phyloP scores from a whole-genome alignment of 2,113 vertebrate species.

The Gulo gulo region DNA sequence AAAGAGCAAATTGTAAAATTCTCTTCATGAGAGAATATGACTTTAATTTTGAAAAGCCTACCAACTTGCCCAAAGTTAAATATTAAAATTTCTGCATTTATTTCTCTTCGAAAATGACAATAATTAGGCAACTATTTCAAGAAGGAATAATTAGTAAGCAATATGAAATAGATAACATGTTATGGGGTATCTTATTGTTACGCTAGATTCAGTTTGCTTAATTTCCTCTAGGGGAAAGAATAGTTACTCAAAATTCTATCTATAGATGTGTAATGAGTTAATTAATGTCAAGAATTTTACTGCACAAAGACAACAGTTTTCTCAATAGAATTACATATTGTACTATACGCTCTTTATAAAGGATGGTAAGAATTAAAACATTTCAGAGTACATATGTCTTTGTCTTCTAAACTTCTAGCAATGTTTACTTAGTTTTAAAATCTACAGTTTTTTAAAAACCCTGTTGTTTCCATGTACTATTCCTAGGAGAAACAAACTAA shows the following conservation, averaged over 20 bases:
- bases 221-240: neutral
- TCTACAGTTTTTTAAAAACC: neutral
- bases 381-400: neutral
- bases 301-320: neutral
- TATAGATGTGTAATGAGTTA: neutral
- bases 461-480: neutral
- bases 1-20: neutral
- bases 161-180: neutral
- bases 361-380: neutral
- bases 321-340: neutral
- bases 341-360: neutral
- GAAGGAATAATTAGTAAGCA: neutral
- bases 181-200: neutral
- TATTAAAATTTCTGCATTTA: neutral
- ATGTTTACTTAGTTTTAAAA: conserved; percentile 24
- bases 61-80: neutral
- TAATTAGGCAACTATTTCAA: neutral
- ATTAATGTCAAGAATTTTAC: neutral
- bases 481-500: neutral
- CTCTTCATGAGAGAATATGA: neutral
- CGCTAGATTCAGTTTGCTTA: neutral
- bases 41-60: neutral
- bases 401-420: neutral
- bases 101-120: neutral
- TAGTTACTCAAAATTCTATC: neutral